Conservation (phyloP, 2,113 vertebrate genomes). For the Todiramphus chloris region DNA sequence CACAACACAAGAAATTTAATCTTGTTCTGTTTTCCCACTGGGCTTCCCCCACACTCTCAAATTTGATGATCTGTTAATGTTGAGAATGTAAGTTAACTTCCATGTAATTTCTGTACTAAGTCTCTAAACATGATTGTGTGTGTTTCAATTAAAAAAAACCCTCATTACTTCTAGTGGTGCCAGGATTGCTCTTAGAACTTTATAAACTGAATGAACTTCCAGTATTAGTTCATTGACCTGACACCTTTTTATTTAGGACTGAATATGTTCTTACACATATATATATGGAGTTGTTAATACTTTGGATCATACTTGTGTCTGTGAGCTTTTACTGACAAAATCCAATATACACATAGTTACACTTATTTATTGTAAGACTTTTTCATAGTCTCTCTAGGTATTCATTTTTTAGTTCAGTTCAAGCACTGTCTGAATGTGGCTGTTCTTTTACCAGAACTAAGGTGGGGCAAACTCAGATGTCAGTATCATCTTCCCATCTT, state of each 20-base stretch:
- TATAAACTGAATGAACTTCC: neutral
- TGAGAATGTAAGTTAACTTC: neutral
- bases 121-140: neutral
- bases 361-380: neutral
- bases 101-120: neutral
- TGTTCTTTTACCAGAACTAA: neutral
- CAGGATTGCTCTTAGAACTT: neutral
- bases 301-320: neutral
- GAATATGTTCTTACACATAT: neutral
- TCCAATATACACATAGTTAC: neutral
- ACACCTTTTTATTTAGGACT: neutral
- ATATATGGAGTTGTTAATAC: neutral
- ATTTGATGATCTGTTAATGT: neutral
- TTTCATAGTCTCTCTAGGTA: neutral
- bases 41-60: neutral
- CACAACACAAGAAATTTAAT: neutral
- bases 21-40: neutral
- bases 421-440: neutral
- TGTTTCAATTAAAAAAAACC: neutral
- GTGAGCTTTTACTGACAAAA: neutral
- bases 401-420: neutral
- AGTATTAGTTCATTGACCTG: neutral
- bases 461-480: neutral
- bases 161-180: neutral
- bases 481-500: neutral